These are phyloP conservation scores for Enteromius trimaculatus DNA, from an alignment of 2,797 vertebrate species.

Conservation along the genomic window DNA sequence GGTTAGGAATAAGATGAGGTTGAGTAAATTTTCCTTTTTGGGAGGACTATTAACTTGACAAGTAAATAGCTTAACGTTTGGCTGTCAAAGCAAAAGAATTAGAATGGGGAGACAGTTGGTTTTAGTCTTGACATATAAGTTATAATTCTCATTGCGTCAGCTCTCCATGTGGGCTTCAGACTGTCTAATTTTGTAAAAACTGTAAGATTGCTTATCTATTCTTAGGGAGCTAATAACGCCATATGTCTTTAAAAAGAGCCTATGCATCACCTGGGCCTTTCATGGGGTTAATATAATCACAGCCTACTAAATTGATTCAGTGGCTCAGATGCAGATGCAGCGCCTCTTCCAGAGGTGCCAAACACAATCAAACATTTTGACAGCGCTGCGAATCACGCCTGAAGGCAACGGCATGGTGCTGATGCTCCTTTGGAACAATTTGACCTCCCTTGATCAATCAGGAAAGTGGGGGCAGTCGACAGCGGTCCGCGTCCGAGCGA, in stretches of 20 bases:
- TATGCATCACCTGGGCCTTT: constrained; percentile 78
- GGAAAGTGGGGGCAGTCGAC: constrained; percentile 27
- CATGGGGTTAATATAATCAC: constrained; percentile 73
- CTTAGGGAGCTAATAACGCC: constrained; percentile 74
- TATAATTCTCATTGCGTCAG: constrained; percentile 24
- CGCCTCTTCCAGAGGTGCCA: constrained; percentile 42
- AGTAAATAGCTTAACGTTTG: background rate
- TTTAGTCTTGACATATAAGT: constrained; percentile 16
- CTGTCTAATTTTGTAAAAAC: constrained; percentile 74
- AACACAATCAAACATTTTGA: constrained; percentile 49
- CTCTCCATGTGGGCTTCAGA: constrained; percentile 35
- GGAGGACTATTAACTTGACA: background rate
- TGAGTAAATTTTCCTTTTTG: background rate
- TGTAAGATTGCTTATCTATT: constrained; percentile 74
- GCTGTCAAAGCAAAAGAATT: background rate
- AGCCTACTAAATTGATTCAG: constrained; percentile 58
- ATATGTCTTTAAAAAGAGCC: constrained; percentile 77
- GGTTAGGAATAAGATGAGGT: background rate
- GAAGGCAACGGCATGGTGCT: constrained; percentile 23
- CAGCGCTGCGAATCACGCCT: constrained; percentile 38
- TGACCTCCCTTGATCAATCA: constrained; percentile 40
- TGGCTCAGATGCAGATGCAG: constrained; percentile 31
- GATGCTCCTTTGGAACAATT: constrained; percentile 42
- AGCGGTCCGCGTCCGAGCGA: background rate
- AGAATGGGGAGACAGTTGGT: constrained; percentile 3